phyloP scores from a whole-genome alignment of 2,113 vertebrate genomes.

The Chaetops frenatus region DNA sequence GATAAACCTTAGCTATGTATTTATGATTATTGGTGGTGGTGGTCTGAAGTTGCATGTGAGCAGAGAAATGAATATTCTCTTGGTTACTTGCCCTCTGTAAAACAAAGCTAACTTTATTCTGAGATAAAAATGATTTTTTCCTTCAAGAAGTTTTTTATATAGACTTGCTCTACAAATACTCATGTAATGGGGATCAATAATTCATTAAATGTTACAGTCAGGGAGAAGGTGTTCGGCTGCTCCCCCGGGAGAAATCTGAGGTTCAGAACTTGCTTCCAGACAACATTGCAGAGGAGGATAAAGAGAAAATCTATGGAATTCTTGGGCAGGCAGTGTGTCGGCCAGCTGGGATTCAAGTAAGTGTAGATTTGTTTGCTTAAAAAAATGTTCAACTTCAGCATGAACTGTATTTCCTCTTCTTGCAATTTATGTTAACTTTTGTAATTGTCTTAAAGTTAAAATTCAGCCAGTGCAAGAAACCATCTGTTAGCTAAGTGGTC shows the following conservation, averaged over 20 bases:
- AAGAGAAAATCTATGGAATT: conserved; percentile 90
- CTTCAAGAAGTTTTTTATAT: not conserved
- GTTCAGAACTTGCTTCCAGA: conserved; percentile 91
- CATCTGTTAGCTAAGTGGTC: not conserved
- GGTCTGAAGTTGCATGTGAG: not conserved
- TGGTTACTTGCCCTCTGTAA: not conserved
- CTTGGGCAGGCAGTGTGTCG: conserved; percentile 96
- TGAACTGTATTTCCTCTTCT: not conserved
- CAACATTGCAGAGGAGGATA: conserved; percentile 85
- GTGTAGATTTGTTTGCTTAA: not conserved
- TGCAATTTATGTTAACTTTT: not conserved
- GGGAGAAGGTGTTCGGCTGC: conserved; percentile 92
- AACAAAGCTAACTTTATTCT: not conserved
- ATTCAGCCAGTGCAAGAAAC: not conserved
- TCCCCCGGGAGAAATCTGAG: conserved; percentile 89
- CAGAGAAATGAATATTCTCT: not conserved
- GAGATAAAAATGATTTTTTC: not conserved
- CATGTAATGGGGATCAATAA: not conserved
- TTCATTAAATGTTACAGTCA: conserved; percentile 77
- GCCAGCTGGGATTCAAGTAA: conserved; percentile 94
- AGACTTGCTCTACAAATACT: not conserved
- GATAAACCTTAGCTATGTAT: not conserved
- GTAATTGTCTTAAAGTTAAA: not conserved
- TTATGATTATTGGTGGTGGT: not conserved
- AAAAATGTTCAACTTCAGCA: not conserved